Conservation (phyloP, 2,113 vertebrate species). For the Zingel zingel region DNA sequence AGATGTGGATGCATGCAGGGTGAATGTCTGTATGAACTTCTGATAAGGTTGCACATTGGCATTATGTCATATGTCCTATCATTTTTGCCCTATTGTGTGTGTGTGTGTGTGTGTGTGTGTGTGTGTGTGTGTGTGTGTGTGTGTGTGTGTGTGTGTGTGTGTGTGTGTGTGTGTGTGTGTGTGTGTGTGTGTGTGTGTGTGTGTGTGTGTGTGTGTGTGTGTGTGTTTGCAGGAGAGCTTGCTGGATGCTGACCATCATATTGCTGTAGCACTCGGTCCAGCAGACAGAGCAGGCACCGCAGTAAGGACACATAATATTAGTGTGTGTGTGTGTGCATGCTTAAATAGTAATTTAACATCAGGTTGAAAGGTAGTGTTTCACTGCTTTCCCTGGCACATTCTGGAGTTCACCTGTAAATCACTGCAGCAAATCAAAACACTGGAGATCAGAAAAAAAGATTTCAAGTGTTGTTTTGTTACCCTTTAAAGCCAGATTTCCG, state of each 20-base stretch:
- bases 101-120: too few species aligned
- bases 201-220: not conserved
- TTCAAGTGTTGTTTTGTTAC: too few species aligned
- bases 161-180: not conserved
- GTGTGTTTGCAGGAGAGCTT: constrained; percentile 84
- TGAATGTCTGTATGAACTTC: not conserved
- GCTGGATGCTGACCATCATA: constrained; percentile 89
- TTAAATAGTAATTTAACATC: not conserved
- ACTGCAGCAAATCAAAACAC: too few species aligned
- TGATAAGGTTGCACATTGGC: not conserved
- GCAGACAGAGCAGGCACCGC: constrained; percentile 45
- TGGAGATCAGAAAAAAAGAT: too few species aligned
- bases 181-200: constrained; percentile 4
- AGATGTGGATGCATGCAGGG: not conserved
- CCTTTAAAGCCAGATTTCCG: too few species aligned
- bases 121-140: too few species aligned
- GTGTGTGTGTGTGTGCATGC: too few species aligned
- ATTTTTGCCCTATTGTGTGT: not conserved
- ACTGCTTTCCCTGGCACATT: not conserved
- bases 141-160: too few species aligned
- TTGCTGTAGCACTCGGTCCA: constrained; percentile 92
- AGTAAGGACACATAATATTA: constrained; percentile 60
- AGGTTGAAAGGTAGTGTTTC: not conserved
- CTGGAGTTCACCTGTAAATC: not conserved
- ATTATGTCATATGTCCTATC: not conserved